Percentiles rank a stretch among this genome's conserved stretches.
Conservation (phyloP, 2,113 vertebrate genomes). For the Lasiurus cinereus region DNA sequence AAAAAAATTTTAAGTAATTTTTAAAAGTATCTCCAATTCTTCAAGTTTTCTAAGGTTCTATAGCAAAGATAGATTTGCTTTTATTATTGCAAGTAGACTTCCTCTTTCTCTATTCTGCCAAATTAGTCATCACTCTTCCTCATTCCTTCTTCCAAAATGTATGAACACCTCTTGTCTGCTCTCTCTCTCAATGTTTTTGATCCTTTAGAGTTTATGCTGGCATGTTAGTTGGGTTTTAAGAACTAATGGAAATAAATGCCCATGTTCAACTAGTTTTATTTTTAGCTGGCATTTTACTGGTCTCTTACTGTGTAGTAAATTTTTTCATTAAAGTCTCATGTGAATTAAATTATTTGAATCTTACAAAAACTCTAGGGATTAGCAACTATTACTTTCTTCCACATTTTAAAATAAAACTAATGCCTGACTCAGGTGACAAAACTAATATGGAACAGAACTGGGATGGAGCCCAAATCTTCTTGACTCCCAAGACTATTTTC, state of each 20-base stretch:
- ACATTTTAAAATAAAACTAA: conserved; percentile 51
- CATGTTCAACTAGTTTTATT: conserved; percentile 26
- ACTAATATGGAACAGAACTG: conserved; percentile 34
- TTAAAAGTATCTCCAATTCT: not conserved
- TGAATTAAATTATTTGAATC: conserved; percentile 23
- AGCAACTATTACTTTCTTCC: not conserved
- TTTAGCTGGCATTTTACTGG: conserved; percentile 52
- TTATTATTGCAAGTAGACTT: conserved; percentile 29
- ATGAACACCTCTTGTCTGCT: not conserved
- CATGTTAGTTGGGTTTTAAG: conserved; percentile 30
- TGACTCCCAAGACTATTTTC: not conserved
- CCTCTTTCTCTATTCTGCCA: not conserved
- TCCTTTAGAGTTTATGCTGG: not conserved
- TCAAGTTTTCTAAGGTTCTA: conserved; percentile 20
- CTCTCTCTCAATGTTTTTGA: conserved; percentile 17
- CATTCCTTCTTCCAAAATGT: conserved; percentile 28
- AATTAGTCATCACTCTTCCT: not conserved
- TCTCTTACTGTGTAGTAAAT: not conserved
- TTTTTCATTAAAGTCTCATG: conserved; percentile 22
- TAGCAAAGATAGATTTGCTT: conserved; percentile 8
- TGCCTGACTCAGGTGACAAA: conserved; percentile 40
- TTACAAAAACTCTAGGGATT: not conserved
- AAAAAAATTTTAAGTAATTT: not conserved
- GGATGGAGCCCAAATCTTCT: not conserved
- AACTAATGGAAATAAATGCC: conserved; percentile 21